phyloP scores from a whole-genome alignment of 2,113 vertebrate species.

The Tenrec ecaudatus region DNA sequence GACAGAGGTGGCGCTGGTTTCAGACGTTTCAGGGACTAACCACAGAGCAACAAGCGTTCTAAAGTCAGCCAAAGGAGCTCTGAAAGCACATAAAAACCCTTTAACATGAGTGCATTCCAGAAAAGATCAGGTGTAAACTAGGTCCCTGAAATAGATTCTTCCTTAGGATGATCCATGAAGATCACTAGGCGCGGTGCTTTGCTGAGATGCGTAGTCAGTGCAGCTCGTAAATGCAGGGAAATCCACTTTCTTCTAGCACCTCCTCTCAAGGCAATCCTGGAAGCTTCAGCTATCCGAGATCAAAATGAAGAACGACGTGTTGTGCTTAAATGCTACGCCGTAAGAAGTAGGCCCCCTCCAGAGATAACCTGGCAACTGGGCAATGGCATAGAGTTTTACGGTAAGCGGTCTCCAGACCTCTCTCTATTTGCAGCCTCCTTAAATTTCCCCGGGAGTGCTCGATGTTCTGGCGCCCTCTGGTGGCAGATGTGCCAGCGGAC shows the following conservation, averaged over 20 bases:
- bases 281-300: constrained; percentile 50
- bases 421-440: constrained; percentile 32
- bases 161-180: background rate
- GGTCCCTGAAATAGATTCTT: background rate
- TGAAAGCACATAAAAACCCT: background rate
- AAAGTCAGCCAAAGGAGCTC: background rate
- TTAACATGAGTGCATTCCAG: background rate
- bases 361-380: constrained; percentile 85
- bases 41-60: background rate
- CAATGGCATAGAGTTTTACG: constrained; percentile 75
- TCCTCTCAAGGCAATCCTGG: constrained; percentile 81
- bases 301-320: background rate
- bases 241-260: constrained; percentile 77
- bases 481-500: background rate
- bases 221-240: constrained; percentile 36
- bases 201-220: background rate
- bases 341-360: constrained; percentile 82
- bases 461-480: constrained; percentile 71
- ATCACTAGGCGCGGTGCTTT: background rate
- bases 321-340: constrained; percentile 77
- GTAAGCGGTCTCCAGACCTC: constrained; percentile 66
- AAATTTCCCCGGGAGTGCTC: background rate
- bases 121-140: background rate
- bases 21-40: background rate
- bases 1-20: background rate